Percentiles rank a stretch among this genome's conserved stretches.
Evolutionary conservation across 2,888 invertebrate genomes (phyloP).

Genomic region (Limulus polyphemus): DNA sequence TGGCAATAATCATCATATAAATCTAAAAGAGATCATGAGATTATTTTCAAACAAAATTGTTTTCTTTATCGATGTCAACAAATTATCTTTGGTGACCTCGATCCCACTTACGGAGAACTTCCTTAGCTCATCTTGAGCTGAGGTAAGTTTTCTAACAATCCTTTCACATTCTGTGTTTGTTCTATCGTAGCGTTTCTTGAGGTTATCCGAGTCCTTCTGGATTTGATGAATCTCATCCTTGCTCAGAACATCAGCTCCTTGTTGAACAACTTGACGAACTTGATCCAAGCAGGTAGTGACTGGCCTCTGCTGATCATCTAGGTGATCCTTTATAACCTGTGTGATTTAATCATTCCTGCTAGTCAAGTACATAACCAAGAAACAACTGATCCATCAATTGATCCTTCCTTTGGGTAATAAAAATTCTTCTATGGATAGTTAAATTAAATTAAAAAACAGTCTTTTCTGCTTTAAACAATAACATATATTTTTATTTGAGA

Average conservation of each 20-base stretch:
- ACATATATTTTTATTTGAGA: no score
- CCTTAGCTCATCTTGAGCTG: conserved; percentile 72
- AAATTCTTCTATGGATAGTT: no score
- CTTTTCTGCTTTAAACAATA: no score
- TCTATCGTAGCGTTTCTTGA: conserved; percentile 69
- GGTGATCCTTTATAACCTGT: conserved; percentile 75
- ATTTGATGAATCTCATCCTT: conserved; percentile 77
- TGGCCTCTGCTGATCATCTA: conserved; percentile 70
- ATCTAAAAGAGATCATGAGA: no score
- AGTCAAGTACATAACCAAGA: no score
- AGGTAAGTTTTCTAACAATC: conserved; percentile 57
- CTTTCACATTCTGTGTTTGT: conserved; percentile 66
- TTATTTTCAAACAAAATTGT: no score
- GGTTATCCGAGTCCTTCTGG: conserved; percentile 70
- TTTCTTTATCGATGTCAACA: no score
- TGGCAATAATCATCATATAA: no score
- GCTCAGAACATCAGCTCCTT: conserved; percentile 80
- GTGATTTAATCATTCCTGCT: conserved; percentile 7
- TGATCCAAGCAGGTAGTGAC: conserved; percentile 76
- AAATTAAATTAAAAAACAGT: no score
- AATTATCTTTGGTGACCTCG: no score
- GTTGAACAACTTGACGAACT: conserved; percentile 74
- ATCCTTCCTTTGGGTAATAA: no score
- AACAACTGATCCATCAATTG: no score
- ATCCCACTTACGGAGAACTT: conserved; percentile 46